phyloP scores from a whole-genome alignment of 2,888 invertebrate genomes.

The Timema podura region DNA sequence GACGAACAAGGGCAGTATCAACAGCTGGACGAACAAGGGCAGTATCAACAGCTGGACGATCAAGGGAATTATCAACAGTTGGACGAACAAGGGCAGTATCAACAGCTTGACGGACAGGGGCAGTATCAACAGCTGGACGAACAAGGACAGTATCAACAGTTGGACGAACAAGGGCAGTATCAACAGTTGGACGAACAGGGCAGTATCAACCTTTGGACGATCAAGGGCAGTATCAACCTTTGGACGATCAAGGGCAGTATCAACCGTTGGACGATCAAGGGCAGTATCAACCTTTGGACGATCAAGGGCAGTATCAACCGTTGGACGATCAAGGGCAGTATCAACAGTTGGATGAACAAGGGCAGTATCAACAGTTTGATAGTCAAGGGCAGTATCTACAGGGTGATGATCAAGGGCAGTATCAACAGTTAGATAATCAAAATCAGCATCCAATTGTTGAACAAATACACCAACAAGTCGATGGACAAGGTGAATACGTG shows the following conservation, averaged over 20 bases:
- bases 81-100: conserved; percentile 3
- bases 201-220: conserved; percentile 1
- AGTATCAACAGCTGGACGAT: conserved; percentile 4
- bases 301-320: neutral
- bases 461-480: neutral
- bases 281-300: neutral
- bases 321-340: neutral
- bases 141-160: neutral
- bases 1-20: neutral
- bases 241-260: neutral
- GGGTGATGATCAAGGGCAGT: neutral
- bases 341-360: neutral
- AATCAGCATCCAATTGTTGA: neutral
- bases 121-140: neutral
- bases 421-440: neutral
- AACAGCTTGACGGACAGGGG: neutral
- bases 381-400: neutral
- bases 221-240: neutral
- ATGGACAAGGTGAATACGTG: no score
- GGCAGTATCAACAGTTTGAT: neutral
- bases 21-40: neutral
- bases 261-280: neutral
- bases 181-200: neutral
- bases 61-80: neutral
- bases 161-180: neutral